Base-by-base conservation (phyloP, 2,888 invertebrate species). In the Mythimna albipuncta region DNA sequence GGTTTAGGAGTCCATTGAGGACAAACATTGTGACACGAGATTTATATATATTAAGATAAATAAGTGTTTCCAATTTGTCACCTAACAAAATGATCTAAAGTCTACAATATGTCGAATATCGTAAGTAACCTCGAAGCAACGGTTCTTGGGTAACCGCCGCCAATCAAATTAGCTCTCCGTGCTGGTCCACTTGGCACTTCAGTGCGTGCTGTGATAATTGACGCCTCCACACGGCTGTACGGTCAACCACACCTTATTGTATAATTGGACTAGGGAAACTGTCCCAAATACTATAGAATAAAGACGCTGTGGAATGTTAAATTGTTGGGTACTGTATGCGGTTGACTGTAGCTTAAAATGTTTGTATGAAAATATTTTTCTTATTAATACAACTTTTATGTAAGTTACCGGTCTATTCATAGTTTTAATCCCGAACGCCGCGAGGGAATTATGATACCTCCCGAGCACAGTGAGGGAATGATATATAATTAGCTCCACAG, bases 101-200 rank as follows among this genome's bases (percentile, higher is more conserved):
- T 19, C 47, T 47, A 47, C 47, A 47, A 19, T 19, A 47, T 47
- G 16, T n/a, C 38, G 11, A 66, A 61, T 64, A 67, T 38, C 19
- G 13, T 66, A 74, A 72, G 38, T 79, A 70, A 57, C 65, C 71
- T 76, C 65, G 70, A 81, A 75, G 38, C 91, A 93, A 91, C 92
- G 89, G 92, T 69, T 90, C 91, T 93, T 93, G 91, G 82, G 89
- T 78, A 87, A 91, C 88, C 52, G 78, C 88, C 90, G 93, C 89
- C 93, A 92, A 91, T 93, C 93, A 94, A 94, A 94, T 94, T 94
- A 94, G 93, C 89, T 84, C 78, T 86, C 88, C 95, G 94, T 94
- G 95, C 92, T 90, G 75, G 76, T 79, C 77, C 89, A 90, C 90
- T 94, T 94, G 88, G 90, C 92, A 91, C 89, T 80, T 90, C 93